phyloP scores from a whole-genome alignment of 2,797 vertebrate genomes.

The Diglossa cyanea region DNA sequence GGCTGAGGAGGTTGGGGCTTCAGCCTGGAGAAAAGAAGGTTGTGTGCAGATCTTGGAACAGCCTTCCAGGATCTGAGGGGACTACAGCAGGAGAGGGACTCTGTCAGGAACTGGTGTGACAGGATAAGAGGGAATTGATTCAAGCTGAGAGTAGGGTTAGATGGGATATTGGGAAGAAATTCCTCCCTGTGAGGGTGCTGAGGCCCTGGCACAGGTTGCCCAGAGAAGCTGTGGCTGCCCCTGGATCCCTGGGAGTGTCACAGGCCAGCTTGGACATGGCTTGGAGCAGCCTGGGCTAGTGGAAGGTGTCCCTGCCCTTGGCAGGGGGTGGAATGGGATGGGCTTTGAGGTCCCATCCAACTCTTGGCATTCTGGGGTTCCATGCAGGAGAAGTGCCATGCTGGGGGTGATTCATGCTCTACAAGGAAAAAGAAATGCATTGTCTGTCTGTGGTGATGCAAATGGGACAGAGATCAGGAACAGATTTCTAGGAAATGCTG shows the following conservation, averaged over 20 bases:
- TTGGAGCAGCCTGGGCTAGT: fast-evolving
- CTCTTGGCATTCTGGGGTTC: background rate
- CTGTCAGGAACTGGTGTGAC: background rate
- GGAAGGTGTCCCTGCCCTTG: background rate
- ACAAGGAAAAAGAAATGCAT: background rate
- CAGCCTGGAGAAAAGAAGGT: background rate
- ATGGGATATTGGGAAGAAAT: background rate
- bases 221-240: background rate
- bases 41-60: background rate
- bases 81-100: background rate
- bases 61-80: background rate
- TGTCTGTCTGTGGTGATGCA: background rate
- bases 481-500: background rate
- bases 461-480: background rate
- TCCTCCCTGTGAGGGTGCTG: fast-evolving
- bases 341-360: background rate
- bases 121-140: background rate
- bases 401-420: background rate
- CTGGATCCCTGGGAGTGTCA: background rate
- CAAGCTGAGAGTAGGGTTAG: background rate
- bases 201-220: background rate
- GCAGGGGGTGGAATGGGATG: fast-evolving
- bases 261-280: fast-evolving
- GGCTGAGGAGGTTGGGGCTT: background rate
- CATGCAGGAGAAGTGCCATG: background rate